Percentiles rank a stretch among this genome's conserved stretches.
phyloP scores from a whole-genome alignment of 2,797 vertebrate species.

The Cryptoprocta ferox region DNA sequence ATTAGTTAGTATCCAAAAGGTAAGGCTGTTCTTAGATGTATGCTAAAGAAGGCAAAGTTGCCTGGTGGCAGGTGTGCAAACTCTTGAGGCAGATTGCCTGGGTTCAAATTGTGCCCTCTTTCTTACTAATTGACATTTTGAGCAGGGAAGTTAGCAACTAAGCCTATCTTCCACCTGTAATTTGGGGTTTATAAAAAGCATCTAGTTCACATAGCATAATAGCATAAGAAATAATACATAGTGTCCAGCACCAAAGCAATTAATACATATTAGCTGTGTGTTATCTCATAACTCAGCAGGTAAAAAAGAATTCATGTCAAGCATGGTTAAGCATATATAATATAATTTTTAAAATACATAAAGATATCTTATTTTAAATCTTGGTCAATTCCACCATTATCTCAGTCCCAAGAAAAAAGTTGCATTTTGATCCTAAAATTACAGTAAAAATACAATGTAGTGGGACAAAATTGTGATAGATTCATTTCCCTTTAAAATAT shows the following conservation, averaged over 20 bases:
- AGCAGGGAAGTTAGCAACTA: neutral
- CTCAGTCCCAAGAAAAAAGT: neutral
- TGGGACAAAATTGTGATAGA: neutral
- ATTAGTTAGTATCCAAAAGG: slow-evolving; percentile 28
- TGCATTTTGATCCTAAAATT: neutral
- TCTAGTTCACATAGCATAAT: neutral
- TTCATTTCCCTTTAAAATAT: neutral
- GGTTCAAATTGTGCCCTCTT: neutral
- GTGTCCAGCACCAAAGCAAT: neutral
- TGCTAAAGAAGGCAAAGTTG: neutral
- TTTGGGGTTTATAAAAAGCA: neutral
- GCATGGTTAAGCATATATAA: neutral
- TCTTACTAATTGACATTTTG: neutral
- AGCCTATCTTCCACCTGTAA: neutral
- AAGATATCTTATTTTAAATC: neutral
- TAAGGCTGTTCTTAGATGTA: neutral
- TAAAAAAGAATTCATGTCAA: neutral
- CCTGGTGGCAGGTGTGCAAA: neutral
- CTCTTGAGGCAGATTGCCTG: neutral
- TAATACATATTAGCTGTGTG: neutral
- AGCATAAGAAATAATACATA: neutral
- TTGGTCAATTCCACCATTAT: neutral
- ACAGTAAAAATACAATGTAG: neutral
- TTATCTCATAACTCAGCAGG: neutral
- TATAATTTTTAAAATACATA: neutral